Evolutionary conservation across 2,888 invertebrate species (phyloP), one percentile per base, ranked within the genome.

Genomic region (Microchrysa polita): DNA sequence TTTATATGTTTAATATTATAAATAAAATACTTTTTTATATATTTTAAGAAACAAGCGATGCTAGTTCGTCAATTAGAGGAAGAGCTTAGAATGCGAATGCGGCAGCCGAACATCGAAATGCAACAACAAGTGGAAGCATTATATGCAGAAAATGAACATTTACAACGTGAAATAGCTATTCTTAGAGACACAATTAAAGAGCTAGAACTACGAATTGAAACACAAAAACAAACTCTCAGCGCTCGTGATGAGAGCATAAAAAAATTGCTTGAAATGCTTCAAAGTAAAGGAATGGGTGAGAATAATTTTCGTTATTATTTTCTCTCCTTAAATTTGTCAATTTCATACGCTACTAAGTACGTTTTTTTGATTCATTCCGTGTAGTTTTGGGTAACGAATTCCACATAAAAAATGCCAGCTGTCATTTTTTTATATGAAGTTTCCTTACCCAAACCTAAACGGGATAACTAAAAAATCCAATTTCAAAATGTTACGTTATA

Each of bases 171-270:
- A 87, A 95, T 96, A 79, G 93, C 95, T 78, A 95, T 96, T 84
- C 88, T 97, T 79, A 89, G 96, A 77, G 96, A 97, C 83, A 96
- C 96, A 74, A 95, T 96, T 83, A 96, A 96, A 92, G 97, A 98
- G 87, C 88, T 98, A 86, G 98, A 98, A 86, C 88, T 98, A 81
- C 91, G 98, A 81, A 96, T 97, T 82, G 98, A 98, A 86, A 97
- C 97, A 42, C 98, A 98, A 87, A 98, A 98, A 86, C 97, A 98
- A 87, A 98, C 98, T 60, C 88, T 98, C 79, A 93, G 94, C 83
- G 96, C 98, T 63, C 89, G 98, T 80, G 98, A 98, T 86, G 98
- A 98, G 83, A 97, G 97, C 86, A 98, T 98, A 84, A 98, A 98
- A 88, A 98, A 97, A 86, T 90, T 98, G 81, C 89, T 98, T 82